Evolutionary conservation across 2,797 vertebrate species (phyloP), one percentile per base, ranked within the genome.

Genomic region (Allobates femoralis): DNA sequence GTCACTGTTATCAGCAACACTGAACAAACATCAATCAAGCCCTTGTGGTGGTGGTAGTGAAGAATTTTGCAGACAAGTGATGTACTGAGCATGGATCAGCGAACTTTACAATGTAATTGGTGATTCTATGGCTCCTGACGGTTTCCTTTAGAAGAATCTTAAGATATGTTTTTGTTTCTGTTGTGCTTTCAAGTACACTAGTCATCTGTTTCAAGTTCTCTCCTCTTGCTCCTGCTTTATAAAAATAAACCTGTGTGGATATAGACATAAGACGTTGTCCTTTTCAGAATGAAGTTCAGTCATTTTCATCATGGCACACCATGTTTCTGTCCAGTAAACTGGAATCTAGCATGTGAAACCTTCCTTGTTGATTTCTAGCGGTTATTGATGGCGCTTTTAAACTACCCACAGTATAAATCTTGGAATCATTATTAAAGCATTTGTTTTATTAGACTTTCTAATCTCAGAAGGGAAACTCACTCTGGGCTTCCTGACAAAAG

Each of bases 381-480:
- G 82, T 88, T 88, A 84, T 76, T 88, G 77, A 84, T 88, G 69
- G 78, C 56, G 67, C 78, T 81, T 76, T 88, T 81, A 85, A 88
- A 69, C 83, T 85, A n/a, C 78, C 83, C 83, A 81, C 76, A 77
- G 83, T 88, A 85, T 85, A 88, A 88, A 88, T 88, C 87, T 88
- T 81, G 76, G 34, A 81, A 75, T 81, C 87, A 85, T 88, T 88
- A 88, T 88, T 88, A 88, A 88, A 88, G 71, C 78, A 84, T 88
- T 85, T 88, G 86, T 88, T 88, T 88, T 88, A 88, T 85, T 85
- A 88, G 87, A 81, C 87, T 76, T 84, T 66, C 53, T 88, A 67
- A 50, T 80, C 83, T 88, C 87, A 56, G 51, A 85, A 80, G 87
- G 71, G 74, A 75, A 84, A 81, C 55, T 88, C 83, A 85, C 78